phyloP scores from a whole-genome alignment of 2,113 vertebrate genomes.

The Phalacrocorax carbo region DNA sequence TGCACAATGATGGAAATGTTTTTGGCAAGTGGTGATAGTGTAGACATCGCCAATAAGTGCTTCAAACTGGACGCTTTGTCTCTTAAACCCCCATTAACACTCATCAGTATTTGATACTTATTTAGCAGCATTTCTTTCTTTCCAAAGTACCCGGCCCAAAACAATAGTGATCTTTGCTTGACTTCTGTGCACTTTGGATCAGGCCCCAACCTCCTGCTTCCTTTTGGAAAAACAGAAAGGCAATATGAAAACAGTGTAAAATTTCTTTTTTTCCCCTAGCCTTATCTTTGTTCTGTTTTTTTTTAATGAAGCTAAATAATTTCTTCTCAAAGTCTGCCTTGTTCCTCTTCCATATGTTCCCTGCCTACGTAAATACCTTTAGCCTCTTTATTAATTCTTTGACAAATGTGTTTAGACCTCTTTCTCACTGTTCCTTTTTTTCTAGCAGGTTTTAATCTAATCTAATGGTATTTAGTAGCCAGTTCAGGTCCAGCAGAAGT shows the following conservation, averaged over 20 bases:
- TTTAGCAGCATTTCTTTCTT: conserved; percentile 38
- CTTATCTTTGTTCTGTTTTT: conserved; percentile 31
- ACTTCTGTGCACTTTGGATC: conserved; percentile 34
- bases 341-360: conserved; percentile 75
- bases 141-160: neutral
- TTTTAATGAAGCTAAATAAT: conserved; percentile 65
- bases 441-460: conserved; percentile 67
- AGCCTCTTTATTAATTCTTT: conserved; percentile 76
- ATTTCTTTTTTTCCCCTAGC: neutral
- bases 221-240: conserved; percentile 12
- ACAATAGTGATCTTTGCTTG: conserved; percentile 11
- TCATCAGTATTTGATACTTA: conserved; percentile 49
- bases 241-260: conserved; percentile 1
- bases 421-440: conserved; percentile 71
- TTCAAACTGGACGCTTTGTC: conserved; percentile 67
- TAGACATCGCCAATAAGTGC: conserved; percentile 70
- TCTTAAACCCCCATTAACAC: conserved; percentile 65
- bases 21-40: conserved; percentile 64
- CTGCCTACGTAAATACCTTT: conserved; percentile 80
- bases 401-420: conserved; percentile 72
- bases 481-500: conserved; percentile 25
- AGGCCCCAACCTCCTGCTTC: neutral
- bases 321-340: conserved; percentile 63
- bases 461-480: conserved; percentile 45
- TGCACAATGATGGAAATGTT: conserved; percentile 63